phyloP scores from a whole-genome alignment of 2,113 vertebrate species.

The Crypturellus undulatus region DNA sequence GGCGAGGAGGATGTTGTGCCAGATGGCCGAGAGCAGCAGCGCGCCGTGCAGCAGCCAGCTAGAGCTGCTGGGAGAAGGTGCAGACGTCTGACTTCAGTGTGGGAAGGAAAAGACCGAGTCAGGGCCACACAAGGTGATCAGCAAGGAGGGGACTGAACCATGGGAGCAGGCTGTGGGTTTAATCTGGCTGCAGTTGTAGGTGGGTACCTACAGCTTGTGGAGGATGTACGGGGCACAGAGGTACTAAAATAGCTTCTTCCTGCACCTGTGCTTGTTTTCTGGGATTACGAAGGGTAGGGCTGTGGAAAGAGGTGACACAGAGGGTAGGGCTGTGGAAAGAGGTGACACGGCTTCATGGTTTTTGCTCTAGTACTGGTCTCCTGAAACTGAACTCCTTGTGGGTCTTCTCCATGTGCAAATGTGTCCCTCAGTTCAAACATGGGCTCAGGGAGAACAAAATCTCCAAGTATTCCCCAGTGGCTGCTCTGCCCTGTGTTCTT shows the following conservation, averaged over 20 bases:
- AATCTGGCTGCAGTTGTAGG: neutral
- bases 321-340: no score
- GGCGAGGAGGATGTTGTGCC: neutral
- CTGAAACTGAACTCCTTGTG: neutral
- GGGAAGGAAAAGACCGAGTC: neutral
- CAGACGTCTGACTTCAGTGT: neutral
- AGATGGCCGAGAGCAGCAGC: neutral
- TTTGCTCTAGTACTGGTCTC: neutral
- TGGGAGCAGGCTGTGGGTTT: neutral
- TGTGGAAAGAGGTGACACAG: neutral
- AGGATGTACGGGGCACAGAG: neutral
- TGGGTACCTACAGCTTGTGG: neutral
- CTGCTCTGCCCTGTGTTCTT: neutral
- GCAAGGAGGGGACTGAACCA: neutral
- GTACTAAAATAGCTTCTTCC: no score
- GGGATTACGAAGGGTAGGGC: neutral
- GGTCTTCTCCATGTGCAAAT: rapidly evolving
- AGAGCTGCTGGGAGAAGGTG: neutral
- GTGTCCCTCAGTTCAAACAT: neutral
- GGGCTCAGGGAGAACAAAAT: neutral
- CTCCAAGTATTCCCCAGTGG: rapidly evolving
- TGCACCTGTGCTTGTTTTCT: neutral
- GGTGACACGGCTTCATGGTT: neutral
- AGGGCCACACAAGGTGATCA: neutral
- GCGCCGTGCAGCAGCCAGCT: rapidly evolving